Evolutionary conservation across 1,140 invertebrate genomes (phyloP), one percentile per base, ranked within the genome.

Genomic region (Galleria mellonella): DNA sequence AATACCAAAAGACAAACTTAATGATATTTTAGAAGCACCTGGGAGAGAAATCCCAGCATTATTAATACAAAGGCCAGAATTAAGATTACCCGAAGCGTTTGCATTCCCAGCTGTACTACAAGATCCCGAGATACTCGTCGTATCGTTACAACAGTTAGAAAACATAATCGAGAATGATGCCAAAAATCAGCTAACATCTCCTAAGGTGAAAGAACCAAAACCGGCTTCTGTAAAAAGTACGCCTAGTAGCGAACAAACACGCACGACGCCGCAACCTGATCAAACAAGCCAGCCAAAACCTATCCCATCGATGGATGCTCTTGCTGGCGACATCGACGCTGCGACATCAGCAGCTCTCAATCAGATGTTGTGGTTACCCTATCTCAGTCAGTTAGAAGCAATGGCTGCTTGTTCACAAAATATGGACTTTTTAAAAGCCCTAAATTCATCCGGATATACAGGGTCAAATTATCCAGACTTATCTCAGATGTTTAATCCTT

Each of bases 51-150:
- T 95, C 43, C 93, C 93, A 0, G 87, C 91, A 43, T 78, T 95
- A 28, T 64, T 95, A 4, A 87, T 90, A 33, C 88, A 89, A 28
- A 82, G 92, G 35, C 92, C 92, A 0, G 92, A 94, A 77, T 71
- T 94, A 12, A 83, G 91, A 46, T 63, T 94, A 42, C 92, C 92
- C 0, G 90, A 94, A 67, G 91, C 91, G 0, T 88, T 93, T 32
- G 89, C 90, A 10, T 92, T 89, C 56, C 92, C 92, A 0, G 89
- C 92, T 53, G 79, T 94, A 1, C 72, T 94, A 13, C 89, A 91
- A 61, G 93, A 94, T 78, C 92, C 92, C 4, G 92, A 95, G 69
- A 90, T 95, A 43, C 70, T 94, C 4, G 93, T 94, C 0, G 91
- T 95, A 53, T 93, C 92, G 14, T 81, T 94, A 58, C 87, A 90